These are phyloP conservation scores for Bibio marci DNA, from an alignment of 2,888 invertebrate species.

Conservation along the genomic window DNA sequence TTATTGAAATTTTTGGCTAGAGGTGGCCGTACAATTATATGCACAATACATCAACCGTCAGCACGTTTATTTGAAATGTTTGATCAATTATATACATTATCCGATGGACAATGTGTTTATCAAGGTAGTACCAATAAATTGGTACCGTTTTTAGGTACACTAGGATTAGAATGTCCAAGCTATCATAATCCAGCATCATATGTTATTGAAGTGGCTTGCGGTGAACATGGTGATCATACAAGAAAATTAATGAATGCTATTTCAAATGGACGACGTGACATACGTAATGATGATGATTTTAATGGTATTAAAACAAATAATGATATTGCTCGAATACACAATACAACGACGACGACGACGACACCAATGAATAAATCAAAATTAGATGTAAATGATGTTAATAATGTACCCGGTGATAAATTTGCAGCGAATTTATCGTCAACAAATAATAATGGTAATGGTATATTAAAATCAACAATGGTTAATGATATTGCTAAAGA, in stretches of 20 bases:
- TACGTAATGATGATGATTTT: conserved; percentile 53
- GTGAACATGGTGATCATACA: conserved; percentile 87
- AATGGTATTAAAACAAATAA: conserved; percentile 37
- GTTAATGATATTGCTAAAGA: conserved; percentile 48
- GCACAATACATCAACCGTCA: conserved; percentile 88
- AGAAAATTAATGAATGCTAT: conserved; percentile 70
- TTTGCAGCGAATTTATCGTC: conserved; percentile 16
- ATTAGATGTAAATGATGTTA: conserved; percentile 37
- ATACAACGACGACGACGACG: conserved; percentile 20
- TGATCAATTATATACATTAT: conserved; percentile 82
- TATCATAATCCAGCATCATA: conserved; percentile 97
- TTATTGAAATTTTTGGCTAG: conserved; percentile 74
- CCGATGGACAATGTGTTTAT: conserved; percentile 90
- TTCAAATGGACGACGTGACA: conserved; percentile 66
- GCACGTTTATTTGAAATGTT: conserved; percentile 94
- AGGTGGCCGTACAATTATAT: conserved; percentile 86
- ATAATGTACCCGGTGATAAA: conserved; percentile 20
- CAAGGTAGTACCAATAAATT: conserved; percentile 75
- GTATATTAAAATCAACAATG: conserved; percentile 36
- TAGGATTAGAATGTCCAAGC: conserved; percentile 78
- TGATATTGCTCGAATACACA: conserved; percentile 36
- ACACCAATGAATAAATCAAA: conserved; percentile 17
- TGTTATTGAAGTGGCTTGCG: conserved; percentile 91
- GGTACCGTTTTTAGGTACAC: conserved; percentile 63
- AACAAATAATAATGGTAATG: conserved; percentile 16